Base-by-base conservation (phyloP, 1,140 invertebrate species). In the Arctopsyche grandis region DNA sequence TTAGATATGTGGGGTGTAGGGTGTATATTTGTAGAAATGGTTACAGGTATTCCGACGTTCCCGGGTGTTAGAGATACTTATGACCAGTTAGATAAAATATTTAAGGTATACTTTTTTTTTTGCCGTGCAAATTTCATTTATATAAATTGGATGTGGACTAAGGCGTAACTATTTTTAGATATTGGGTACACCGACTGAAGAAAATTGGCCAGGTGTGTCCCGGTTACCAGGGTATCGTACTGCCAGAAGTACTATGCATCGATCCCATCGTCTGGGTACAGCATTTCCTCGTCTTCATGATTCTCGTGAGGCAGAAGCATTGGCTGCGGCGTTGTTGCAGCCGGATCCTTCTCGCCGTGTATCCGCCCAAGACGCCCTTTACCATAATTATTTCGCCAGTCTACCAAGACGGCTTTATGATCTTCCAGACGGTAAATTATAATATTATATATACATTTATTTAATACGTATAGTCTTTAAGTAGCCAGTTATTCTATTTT, bases 1-100 rank as follows among this genome's bases (percentile, higher is more conserved):
- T 87, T 96, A 83, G 94, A 99, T 87, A 98, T 99, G 94, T 99
- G 98, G 97, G 97, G 97, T 75, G 97, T 99, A 69, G 98, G 98
- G 24, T 99, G 97, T 88, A 99, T 99, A 87, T 98, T 98, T 88
- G 95, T 98, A 56, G 98, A 99, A 88, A 98, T 99, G 96, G 92
- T 98, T 79, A 97, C 96, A 78, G 97, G 97, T n/a, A 91, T 96
- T 85, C 96, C 97, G 48, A 95, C 97, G 81, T 99, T 99, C 88
- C 97, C 97, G 70, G 97, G 97, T 75, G 95, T 98, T 84, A 91
- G 97, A 84, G 97, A 98, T 88, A 96, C 96, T 22, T 94, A 94
- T 85, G 97, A 99, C 90, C 98, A 99, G 87, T 90, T 99, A 82
- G 96, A 98, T 88, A 97, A 98, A 89, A 99, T 99, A 89, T 99